Conservation (phyloP, 2,797 vertebrate genomes). For the Malacoctenus gilli region DNA sequence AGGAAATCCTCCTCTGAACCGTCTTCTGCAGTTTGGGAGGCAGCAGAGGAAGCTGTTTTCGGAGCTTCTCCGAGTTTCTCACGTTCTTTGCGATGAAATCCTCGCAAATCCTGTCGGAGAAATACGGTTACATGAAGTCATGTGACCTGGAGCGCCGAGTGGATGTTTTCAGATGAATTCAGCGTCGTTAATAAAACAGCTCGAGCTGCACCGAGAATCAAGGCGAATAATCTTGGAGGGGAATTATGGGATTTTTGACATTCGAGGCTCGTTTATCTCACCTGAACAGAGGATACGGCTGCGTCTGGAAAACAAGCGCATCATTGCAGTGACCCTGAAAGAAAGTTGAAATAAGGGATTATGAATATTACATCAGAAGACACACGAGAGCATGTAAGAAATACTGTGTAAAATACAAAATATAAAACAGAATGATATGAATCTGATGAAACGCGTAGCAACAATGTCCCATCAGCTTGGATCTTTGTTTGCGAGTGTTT, state of each 20-base stretch:
- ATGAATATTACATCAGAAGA: too few relatives aligned
- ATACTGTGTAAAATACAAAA: too few relatives aligned
- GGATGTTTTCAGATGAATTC: too few relatives aligned
- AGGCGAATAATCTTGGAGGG: too few relatives aligned
- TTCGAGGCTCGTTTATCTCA: slow-evolving; percentile 70
- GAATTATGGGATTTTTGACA: too few relatives aligned
- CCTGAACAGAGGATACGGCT: slow-evolving; percentile 91
- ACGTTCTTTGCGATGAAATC: slow-evolving; percentile 90
- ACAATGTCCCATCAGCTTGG: too few relatives aligned
- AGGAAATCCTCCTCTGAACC: slow-evolving; percentile 87
- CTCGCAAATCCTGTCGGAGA: slow-evolving; percentile 84
- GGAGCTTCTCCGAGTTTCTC: slow-evolving; percentile 63
- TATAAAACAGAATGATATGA: too few relatives aligned
- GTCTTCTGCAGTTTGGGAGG: slow-evolving; percentile 85
- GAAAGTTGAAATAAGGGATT: slow-evolving; percentile 6
- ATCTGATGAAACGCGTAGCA: too few relatives aligned
- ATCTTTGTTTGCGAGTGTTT: too few relatives aligned
- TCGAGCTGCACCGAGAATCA: too few relatives aligned
- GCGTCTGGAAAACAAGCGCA: slow-evolving; percentile 91
- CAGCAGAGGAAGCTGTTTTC: slow-evolving; percentile 83
- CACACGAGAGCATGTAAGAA: too few relatives aligned
- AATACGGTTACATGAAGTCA: not conserved
- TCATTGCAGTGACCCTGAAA: slow-evolving; percentile 90
- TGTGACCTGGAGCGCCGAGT: not conserved
- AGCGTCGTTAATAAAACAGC: too few relatives aligned